Conservation (phyloP, 2,888 invertebrate species). For the Osmoderma eremita region DNA sequence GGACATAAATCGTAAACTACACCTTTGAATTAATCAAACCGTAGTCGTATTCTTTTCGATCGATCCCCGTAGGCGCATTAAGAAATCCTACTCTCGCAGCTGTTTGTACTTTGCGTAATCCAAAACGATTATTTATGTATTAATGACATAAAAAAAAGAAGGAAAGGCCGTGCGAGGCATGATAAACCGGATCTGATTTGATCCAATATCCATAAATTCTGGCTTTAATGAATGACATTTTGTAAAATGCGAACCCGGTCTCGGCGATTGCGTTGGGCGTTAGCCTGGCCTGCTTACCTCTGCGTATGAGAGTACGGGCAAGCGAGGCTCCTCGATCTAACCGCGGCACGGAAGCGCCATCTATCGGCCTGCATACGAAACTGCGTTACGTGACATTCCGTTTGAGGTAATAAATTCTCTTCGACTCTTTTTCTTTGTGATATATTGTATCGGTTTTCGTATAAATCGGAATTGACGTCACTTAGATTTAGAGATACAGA, state of each 20-base stretch:
- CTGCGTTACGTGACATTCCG: conserved; percentile 22
- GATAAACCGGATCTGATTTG: conserved; percentile 38
- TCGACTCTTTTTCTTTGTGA: background rate
- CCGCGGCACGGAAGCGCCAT: conserved; percentile 16
- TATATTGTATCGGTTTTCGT: too few relatives aligned
- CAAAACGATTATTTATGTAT: conserved; percentile 34
- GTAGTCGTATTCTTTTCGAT: conserved; percentile 11
- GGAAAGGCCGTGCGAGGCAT: conserved; percentile 32
- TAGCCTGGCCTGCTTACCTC: conserved; percentile 22
- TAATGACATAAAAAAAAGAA: conserved; percentile 30
- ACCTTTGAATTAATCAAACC: too few relatives aligned
- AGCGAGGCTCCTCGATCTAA: too few relatives aligned
- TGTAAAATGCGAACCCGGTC: conserved; percentile 40
- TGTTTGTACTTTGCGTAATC: conserved; percentile 38
- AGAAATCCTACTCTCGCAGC: conserved; percentile 30
- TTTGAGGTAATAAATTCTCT: conserved; percentile 19
- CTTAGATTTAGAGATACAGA: too few relatives aligned
- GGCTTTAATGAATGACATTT: conserved; percentile 40
- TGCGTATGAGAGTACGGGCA: conserved; percentile 20
- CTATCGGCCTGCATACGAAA: conserved; percentile 24
- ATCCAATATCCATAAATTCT: conserved; percentile 44
- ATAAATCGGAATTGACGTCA: too few relatives aligned
- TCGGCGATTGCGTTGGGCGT: conserved; percentile 35
- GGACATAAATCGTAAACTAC: too few relatives aligned
- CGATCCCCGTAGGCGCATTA: conserved; percentile 25